Evolutionary conservation across 1,140 invertebrate genomes (phyloP), one percentile per base, ranked within the genome.

Genomic region (Pogonognathellus flavescens): DNA sequence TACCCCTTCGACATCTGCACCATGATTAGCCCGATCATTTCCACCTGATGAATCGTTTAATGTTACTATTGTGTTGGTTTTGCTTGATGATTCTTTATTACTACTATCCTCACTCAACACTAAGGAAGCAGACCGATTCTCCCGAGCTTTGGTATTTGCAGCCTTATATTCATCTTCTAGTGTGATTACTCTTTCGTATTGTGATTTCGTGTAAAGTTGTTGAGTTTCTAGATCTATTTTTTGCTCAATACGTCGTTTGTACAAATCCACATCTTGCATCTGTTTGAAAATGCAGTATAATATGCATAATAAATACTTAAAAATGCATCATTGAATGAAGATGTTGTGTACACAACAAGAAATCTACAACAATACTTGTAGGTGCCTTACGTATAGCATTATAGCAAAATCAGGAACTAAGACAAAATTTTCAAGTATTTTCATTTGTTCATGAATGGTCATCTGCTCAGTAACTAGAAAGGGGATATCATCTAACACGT

Each of bases 231-330:
- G 84, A 66, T 88, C 87, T 3, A 85, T 50, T 66, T 87, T 88
- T 72, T 88, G 88, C 31, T 25, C 52, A 0, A 84, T 50, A n/a
- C 88, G 59, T 53, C 86, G 60, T 52, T 83, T 82, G 52, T 62
- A 87, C 25, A 88, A 52, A 80, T 88, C 88, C 11, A 82, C 49
- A 82, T 88, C 88, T 83, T 88, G 84, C 86, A 88, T 88, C 84
- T 88, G 62, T 20, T n/a, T 53, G 0, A 22, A 60, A 83, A 1
- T 11, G 18, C 49, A 49, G 81, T 9, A 14, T 25, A 31, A 25
- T 50, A 50, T n/a, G 25, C 10, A 72, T 62, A 52, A 76, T 49
- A 41, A 55, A 86, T n/a, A 18, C 59, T 16, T 16, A 66, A 18
- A 70, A 84, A 41, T 84, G 22, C 50, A 25, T n/a, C n/a, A n/a